Conservation (phyloP, 2,113 vertebrate genomes). For the Heterotilapia buettikoferi region DNA sequence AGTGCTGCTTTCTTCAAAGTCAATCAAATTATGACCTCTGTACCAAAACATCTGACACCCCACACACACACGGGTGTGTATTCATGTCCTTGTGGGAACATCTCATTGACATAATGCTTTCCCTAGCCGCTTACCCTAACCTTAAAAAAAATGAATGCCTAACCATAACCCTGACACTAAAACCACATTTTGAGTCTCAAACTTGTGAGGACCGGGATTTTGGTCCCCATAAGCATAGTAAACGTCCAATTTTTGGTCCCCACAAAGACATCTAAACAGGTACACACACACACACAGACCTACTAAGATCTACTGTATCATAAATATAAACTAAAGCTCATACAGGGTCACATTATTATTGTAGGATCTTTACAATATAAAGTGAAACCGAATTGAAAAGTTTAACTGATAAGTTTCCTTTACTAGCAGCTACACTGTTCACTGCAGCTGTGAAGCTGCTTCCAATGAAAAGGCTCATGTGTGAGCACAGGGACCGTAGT, state of each 20-base stretch:
- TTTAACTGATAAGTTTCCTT: background rate
- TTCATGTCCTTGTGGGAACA: background rate
- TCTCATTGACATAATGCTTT: background rate
- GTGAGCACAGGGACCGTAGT: background rate
- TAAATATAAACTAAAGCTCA: background rate
- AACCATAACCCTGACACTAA: background rate
- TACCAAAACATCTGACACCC: background rate
- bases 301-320: background rate
- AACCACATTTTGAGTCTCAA: background rate
- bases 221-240: too few relatives aligned
- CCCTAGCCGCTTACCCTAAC: background rate
- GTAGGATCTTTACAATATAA: background rate
- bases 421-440: background rate
- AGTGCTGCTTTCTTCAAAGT: conserved; percentile 25
- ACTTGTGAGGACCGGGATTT: background rate
- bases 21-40: background rate
- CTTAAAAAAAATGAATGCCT: background rate
- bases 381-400: fast-evolving
- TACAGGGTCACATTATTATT: background rate
- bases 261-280: background rate
- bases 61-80: background rate
- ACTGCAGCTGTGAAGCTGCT: background rate
- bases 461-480: background rate
- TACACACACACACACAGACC: fast-evolving
- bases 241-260: too few relatives aligned